Evolutionary conservation across 2,888 invertebrate species (phyloP).

Genomic region (Aphodius granarius): DNA sequence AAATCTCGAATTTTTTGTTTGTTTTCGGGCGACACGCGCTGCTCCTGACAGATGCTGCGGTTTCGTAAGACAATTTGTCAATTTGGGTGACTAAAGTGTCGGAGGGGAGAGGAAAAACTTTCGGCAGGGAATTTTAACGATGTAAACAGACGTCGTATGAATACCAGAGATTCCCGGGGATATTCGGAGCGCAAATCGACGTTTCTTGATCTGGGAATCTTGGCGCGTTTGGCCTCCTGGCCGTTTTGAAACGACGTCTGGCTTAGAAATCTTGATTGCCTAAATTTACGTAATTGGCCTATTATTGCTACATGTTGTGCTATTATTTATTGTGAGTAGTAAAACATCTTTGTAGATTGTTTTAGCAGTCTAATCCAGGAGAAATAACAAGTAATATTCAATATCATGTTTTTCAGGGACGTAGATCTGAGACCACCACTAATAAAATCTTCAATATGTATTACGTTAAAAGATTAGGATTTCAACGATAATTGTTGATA

Average conservation of each 20-base stretch:
- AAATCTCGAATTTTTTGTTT: neutral
- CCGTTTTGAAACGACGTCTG: neutral
- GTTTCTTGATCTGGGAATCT: neutral
- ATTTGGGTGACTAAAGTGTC: neutral
- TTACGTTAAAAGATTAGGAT: too few relatives aligned
- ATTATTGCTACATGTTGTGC: neutral
- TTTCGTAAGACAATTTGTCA: conserved; percentile 10
- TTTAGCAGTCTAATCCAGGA: neutral
- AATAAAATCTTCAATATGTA: too few relatives aligned
- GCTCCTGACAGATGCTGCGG: neutral
- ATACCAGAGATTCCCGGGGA: neutral
- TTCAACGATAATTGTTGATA: too few relatives aligned
- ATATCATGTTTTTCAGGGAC: too few relatives aligned
- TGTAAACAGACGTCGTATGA: conserved; percentile 6
- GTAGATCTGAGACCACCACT: too few relatives aligned
- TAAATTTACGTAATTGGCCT: neutral
- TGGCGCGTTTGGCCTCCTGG: neutral
- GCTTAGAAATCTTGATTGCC: neutral
- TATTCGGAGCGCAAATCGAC: neutral
- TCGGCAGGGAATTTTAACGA: conserved; percentile 7
- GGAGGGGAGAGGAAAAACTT: neutral
- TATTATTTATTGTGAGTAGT: neutral
- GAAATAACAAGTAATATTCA: neutral
- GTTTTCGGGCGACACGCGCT: neutral
- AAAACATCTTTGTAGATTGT: neutral